These are phyloP conservation scores for Fragum whitleyi DNA, from an alignment of 2,888 invertebrate genomes.

Conservation along the genomic window DNA sequence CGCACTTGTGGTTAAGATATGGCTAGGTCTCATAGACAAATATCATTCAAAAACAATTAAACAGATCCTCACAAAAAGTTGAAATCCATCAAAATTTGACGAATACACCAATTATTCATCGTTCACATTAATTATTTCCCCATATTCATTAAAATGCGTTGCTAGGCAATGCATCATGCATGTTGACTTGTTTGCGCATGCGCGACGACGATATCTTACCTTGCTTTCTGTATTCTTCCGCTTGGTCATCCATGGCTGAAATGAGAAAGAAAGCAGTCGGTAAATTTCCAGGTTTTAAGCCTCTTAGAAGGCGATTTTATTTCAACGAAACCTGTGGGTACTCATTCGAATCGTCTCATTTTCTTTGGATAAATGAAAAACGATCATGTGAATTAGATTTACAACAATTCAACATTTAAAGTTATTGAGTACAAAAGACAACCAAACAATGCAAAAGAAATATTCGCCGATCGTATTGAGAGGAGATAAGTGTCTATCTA, in stretches of 20 bases:
- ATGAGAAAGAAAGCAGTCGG: neutral
- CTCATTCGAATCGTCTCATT: too few species aligned
- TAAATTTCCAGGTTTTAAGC: too few species aligned
- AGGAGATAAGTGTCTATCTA: too few species aligned
- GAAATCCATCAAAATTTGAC: conserved; percentile 24
- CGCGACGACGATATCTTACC: conserved; percentile 6
- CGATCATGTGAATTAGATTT: too few species aligned
- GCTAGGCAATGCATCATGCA: conserved; percentile 12
- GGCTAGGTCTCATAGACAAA: neutral
- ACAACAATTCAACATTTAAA: too few species aligned
- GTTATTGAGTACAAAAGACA: too few species aligned
- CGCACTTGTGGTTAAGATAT: too few species aligned
- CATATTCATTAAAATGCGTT: conserved; percentile 15
- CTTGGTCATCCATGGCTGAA: conserved; percentile 42
- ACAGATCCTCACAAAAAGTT: neutral
- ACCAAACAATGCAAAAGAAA: too few species aligned
- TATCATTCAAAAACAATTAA: neutral
- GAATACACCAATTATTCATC: conserved; percentile 16
- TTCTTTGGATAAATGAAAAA: too few species aligned
- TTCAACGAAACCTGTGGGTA: too few species aligned
- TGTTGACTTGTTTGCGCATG: conserved; percentile 2
- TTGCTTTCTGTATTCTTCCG: conserved; percentile 27
- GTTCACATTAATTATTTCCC: neutral
- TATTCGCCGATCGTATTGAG: too few species aligned
- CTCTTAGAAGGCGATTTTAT: too few species aligned